Conservation (phyloP, 1,140 invertebrate species). For the Orius insidiosus region DNA sequence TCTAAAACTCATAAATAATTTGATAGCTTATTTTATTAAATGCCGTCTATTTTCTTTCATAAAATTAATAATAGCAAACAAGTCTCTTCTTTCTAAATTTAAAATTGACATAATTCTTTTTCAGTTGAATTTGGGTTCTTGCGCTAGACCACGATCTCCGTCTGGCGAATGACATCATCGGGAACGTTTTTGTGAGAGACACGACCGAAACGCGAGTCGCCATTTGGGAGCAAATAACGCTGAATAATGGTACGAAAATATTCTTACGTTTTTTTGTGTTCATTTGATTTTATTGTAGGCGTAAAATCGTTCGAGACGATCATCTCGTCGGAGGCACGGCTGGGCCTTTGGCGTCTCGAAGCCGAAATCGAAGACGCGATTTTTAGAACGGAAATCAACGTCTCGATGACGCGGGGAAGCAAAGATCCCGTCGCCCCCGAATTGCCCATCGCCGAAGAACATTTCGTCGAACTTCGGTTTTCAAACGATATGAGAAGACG, state of each 20-base stretch:
- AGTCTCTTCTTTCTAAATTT: too few relatives aligned
- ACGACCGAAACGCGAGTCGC: slow-evolving; percentile 40
- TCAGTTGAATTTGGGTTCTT: slow-evolving; percentile 41
- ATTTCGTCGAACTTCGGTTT: slow-evolving; percentile 43
- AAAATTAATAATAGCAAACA: too few relatives aligned
- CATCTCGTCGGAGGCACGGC: slow-evolving; percentile 30
- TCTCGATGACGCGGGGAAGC: slow-evolving; percentile 21
- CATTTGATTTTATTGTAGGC: slow-evolving; percentile 24
- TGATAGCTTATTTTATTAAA: too few relatives aligned
- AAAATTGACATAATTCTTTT: slow-evolving; percentile 22
- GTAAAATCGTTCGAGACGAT: slow-evolving; percentile 34
- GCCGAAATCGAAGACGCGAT: slow-evolving; percentile 34
- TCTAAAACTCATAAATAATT: too few relatives aligned
- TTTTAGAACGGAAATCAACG: slow-evolving; percentile 29
- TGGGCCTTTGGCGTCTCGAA: slow-evolving; percentile 35
- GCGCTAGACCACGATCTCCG: slow-evolving; percentile 40
- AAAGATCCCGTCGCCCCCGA: slow-evolving; percentile 24
- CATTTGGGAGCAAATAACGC: slow-evolving; percentile 39
- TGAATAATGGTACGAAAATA: slow-evolving; percentile 31
- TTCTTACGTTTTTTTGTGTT: not conserved
- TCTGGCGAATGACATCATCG: slow-evolving; percentile 33
- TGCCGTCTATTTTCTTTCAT: too few relatives aligned
- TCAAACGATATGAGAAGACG: slow-evolving; percentile 38
- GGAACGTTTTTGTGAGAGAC: slow-evolving; percentile 37
- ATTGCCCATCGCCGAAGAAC: slow-evolving; percentile 40